A percentile compares a stretch with the other conserved stretches of the same genome.
Evolutionary conservation across 2,888 invertebrate species (phyloP).

Genomic region (Dusona sp.): DNA sequence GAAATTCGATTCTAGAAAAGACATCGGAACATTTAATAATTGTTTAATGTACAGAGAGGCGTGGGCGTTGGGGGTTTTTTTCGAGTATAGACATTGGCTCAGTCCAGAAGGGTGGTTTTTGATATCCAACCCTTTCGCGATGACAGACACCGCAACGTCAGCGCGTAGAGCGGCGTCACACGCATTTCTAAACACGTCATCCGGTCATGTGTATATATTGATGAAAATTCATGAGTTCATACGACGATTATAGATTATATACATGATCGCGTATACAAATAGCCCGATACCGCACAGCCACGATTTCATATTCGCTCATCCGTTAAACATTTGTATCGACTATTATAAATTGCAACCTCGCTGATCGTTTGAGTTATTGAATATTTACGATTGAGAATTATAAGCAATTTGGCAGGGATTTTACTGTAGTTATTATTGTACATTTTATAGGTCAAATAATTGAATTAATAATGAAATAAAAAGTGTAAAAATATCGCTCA

Average conservation of each 20-base stretch:
- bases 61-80: neutral
- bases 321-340: conserved; percentile 56
- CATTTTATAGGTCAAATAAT: neutral
- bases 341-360: conserved; percentile 51
- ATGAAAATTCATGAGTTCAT: conserved; percentile 67
- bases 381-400: conserved; percentile 13
- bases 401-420: neutral
- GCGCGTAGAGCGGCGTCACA: conserved; percentile 79
- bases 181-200: conserved; percentile 75
- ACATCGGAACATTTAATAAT: neutral
- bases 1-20: too few relatives aligned
- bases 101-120: conserved; percentile 53
- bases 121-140: conserved; percentile 66
- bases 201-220: conserved; percentile 25
- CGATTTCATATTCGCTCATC: conserved; percentile 65
- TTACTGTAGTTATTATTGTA: neutral
- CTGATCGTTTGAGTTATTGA: conserved; percentile 41
- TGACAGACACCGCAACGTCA: conserved; percentile 80
- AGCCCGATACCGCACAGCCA: conserved; percentile 36
- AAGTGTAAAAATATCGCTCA: neutral
- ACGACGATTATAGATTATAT: conserved; percentile 60
- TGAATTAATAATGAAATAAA: neutral
- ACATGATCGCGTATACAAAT: conserved; percentile 61
- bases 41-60: neutral
- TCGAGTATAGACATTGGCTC: neutral